phyloP scores from a whole-genome alignment of 2,888 invertebrate species.

The Pyrrhia umbra region DNA sequence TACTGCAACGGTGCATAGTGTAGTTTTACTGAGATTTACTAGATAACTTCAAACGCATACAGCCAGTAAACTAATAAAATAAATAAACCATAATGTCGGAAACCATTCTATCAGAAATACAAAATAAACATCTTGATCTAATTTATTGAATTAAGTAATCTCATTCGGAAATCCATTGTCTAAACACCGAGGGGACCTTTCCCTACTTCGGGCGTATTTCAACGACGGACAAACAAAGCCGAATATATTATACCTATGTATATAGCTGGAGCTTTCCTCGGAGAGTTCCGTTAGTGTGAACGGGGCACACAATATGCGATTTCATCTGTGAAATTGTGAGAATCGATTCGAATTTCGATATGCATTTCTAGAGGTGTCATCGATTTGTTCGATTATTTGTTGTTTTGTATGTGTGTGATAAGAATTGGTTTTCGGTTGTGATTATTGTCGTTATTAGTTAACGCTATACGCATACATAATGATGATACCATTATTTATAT shows the following conservation, averaged over 20 bases:
- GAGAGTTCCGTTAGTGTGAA: constrained; percentile 4
- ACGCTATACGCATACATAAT: too few species aligned
- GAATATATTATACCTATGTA: constrained; percentile 9
- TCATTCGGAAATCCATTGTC: constrained; percentile 31
- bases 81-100: constrained; percentile 11
- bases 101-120: constrained; percentile 12
- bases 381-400: background rate
- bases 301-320: constrained; percentile 2
- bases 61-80: background rate
- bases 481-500: too few species aligned
- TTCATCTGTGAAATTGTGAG: background rate
- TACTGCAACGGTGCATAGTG: background rate
- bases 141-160: constrained; percentile 46
- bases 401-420: background rate
- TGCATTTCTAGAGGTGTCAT: background rate
- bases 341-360: constrained; percentile 9
- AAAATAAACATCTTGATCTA: constrained; percentile 27
- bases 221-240: constrained; percentile 11
- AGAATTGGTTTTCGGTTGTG: background rate
- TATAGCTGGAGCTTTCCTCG: too few species aligned
- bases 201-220: constrained; percentile 28
- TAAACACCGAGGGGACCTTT: constrained; percentile 31
- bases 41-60: background rate
- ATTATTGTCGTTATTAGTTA: background rate
- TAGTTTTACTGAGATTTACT: background rate